Evolutionary conservation across 2,888 invertebrate species (phyloP), one percentile per base, ranked within the genome.

Genomic region (Masnerella sp.): DNA sequence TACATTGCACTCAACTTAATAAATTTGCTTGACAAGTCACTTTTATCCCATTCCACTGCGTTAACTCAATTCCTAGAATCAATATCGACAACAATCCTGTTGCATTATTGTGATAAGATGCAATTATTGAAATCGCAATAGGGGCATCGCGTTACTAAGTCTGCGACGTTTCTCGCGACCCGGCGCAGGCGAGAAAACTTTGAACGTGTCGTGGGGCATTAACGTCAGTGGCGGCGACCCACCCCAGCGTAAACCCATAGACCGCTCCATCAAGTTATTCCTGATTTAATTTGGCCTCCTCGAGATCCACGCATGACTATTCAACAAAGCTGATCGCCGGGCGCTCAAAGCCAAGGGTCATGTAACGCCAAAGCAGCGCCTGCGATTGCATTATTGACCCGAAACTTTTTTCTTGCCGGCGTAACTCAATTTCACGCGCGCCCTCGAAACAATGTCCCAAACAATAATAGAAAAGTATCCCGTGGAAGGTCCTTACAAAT

Each of bases 291-390:
- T 69, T 61, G 25, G n/a, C 4, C 54, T 69, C 52, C 54, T 61
- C 61, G 18, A 42, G 15, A 20, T 47, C 45, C 17, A 70, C 71
- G 71, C 64, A 71, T 64, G 58, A 58, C 64, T 64, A 58, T 71
- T 58, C 51, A 71, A 51, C 71, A 58, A 49, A 58, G 54, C 49
- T 17, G 54, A 61, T 69, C 61, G 49, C 59, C 12, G 38, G 43
- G 62, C 51, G 45, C 70, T 64, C 64, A 54, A 64, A 71, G 58
- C 58, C 51, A 70, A 70, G 49, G 62, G 70, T 71, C 70, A 59
- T 65, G 58, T 65, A 30, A 43, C 62, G 20, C 28, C 56, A 20
- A 43, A 64, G 51, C 49, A 47, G n/a, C n/a, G n/a, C n/a, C n/a
- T 15, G 34, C 47, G 51, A 71, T 71, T 56, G 58, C 64, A 71